Evolutionary conservation across 1,140 invertebrate species (phyloP).

Genomic region (Yoshiicerus persimilis): DNA sequence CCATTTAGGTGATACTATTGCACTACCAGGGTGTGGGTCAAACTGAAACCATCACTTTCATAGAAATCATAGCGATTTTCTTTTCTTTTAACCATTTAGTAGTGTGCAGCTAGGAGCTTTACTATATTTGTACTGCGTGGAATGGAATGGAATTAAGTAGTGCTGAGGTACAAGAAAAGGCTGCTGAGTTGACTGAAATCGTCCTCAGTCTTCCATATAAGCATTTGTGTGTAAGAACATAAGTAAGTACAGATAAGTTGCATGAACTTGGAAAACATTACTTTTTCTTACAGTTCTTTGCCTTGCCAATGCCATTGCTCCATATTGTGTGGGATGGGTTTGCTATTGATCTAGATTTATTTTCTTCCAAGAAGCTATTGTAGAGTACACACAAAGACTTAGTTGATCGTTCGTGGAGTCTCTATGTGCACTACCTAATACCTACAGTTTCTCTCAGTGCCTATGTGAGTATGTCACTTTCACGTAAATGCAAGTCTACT

Average conservation of each 20-base stretch:
- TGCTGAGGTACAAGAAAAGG: slow-evolving; percentile 4
- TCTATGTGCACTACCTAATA: not conserved
- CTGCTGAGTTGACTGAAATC: slow-evolving; percentile 2
- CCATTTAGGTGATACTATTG: too few relatives aligned
- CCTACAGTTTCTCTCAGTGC: not conserved
- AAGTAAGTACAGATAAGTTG: not conserved
- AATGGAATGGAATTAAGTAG: too few relatives aligned
- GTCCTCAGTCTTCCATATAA: not conserved
- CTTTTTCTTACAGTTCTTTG: not conserved
- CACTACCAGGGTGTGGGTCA: too few relatives aligned
- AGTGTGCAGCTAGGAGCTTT: too few relatives aligned
- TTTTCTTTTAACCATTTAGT: not conserved
- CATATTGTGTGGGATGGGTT: slow-evolving; percentile 7
- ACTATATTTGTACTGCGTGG: too few relatives aligned
- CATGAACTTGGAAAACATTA: not conserved
- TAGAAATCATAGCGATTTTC: not conserved
- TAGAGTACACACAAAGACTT: not conserved
- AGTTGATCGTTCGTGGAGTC: not conserved
- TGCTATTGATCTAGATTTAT: slow-evolving; percentile 7
- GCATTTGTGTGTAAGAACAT: not conserved
- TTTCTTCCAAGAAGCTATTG: not conserved
- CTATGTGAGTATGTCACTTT: not conserved
- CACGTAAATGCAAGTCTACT: not conserved
- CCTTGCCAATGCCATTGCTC: not conserved
- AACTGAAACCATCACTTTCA: too few relatives aligned